A percentile compares a stretch with the other conserved stretches of the same genome.
Conservation (phyloP, 2,888 invertebrate species). For the Geotrupes spiniger region DNA sequence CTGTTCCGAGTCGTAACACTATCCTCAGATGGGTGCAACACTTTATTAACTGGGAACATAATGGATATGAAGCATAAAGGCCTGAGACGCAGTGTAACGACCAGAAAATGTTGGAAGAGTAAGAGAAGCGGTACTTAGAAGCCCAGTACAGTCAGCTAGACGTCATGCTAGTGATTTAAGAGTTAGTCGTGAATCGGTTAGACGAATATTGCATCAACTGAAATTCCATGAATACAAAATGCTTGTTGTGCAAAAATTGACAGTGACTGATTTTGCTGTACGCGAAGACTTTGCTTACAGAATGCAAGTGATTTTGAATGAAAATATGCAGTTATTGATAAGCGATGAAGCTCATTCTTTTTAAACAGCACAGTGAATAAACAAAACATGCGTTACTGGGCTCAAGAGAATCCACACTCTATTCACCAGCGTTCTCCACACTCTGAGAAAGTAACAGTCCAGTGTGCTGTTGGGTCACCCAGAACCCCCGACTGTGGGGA, state of each 20-base stretch:
- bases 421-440: background rate
- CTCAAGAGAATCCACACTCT: no score
- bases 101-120: conserved; percentile 15
- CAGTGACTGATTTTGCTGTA: conserved; percentile 3
- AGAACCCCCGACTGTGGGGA: no score
- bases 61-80: conserved; percentile 15
- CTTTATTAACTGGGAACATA: conserved; percentile 9
- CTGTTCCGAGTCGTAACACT: conserved; percentile 1
- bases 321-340: conserved; percentile 13
- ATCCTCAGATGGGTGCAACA: conserved; percentile 1
- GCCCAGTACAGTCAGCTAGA: conserved; percentile 14
- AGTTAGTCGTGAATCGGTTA: conserved; percentile 1
- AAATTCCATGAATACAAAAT: conserved; percentile 2
- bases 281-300: conserved; percentile 17
- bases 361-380: no score
- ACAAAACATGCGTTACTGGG: conserved; percentile 28
- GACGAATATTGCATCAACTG: conserved; percentile 1
- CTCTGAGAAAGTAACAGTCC: background rate
- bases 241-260: background rate
- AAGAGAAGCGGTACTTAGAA: conserved; percentile 6
- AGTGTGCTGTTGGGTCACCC: no score
- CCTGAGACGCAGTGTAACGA: conserved; percentile 7
- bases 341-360: conserved; percentile 32
- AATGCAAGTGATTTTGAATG: conserved; percentile 19
- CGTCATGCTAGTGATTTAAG: background rate